Base-by-base conservation (phyloP, 2,888 invertebrate genomes). In the Nomada goodeniana region DNA sequence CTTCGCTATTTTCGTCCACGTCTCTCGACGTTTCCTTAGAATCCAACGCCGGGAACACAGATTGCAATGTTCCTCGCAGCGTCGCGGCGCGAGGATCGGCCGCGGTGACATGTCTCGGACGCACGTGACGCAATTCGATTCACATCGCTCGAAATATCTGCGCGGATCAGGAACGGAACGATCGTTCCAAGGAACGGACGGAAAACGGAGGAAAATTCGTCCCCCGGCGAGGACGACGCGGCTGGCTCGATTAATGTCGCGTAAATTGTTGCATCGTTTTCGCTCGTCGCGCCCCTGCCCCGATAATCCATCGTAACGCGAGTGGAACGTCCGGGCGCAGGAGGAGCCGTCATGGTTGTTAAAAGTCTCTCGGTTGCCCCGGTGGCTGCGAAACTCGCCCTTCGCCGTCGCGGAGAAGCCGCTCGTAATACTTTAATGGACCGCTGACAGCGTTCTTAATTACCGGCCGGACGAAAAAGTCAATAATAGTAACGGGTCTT, bases 391-490 rank as follows among this genome's bases (percentile, higher is more conserved):
- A 80, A 86, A 83, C 76, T 86, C 83, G 60, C 74, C 71, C 70
- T 73, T 83, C 68, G 73, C 68, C 72, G 67, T 72, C 77, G 75
- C 50, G 59, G 47, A 79, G 47, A 79, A 65, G 73, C 75, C 61
- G 78, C 63, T 60, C 65, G 18, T 83, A 86, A 83, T 81, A 75
- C 77, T 81, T 86, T 86, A 86, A 86, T 83, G 83, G 86, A 76
- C 65, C 83, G 44, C 53, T 64, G 80, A 81, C 78, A 61, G 65
- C 47, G 80, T 73, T 76, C 70, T 83, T 86, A 80, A 83, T 80
- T 70, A 57, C 60, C 20, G 50, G n/a, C 11, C 50, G 60, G 70
- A 47, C 71, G 59, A 60, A 76, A 85, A 82, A 72, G 73, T 61
- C 64, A 64, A 77, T 59, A 80, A 76, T 74, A 72, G 44, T 65